Base-by-base conservation (phyloP, 2,888 invertebrate genomes). In the Perizoma flavofasciatum region DNA sequence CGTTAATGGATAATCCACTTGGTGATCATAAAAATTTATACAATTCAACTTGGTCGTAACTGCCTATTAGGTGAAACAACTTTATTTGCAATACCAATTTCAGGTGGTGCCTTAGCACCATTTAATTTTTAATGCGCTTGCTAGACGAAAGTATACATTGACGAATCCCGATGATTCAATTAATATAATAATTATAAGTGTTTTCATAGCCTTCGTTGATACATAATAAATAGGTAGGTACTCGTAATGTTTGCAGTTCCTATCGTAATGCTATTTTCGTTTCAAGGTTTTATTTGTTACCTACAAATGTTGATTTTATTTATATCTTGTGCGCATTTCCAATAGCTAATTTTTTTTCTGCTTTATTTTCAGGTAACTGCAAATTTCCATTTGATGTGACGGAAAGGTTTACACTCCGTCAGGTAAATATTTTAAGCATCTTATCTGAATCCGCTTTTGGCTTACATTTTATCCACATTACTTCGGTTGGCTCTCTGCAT, bases 1-100 rank as follows among this genome's bases (percentile, higher is more conserved):
- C 10, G n/a, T 61, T 59, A 61, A 61, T 58, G 62, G 55, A 49
- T 62, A 55, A 55, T 52, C 51, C 48, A 52, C 58, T 62, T 57
- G 34, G 22, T 22, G 34, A 44, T 53, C 56, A 43, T 61, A 40
- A 40, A 61, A 61, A 56, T 53, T 22, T 49, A 45, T 58, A 41
- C 55, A 37, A 57, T 54, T 57, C 52, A 54, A 41, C 49, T 55
- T 49, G 46, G 33, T 61, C 49, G 41, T 41, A 6, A 45, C 44
- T 56, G 49, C 52, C 49, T 56, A 49, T 53, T 49, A 51, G 52
- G 48, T 35, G 47, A 32, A 37, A 43, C 43, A 33, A 35, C 39
- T 41, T 33, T 48, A 43, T 46, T 11, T 47, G 55, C 47, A 55
- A 50, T 22, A 35, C 50, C 50, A 50, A 49, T 49, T 39, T 39